These are phyloP conservation scores for Hylaeus volcanicus DNA, from an alignment of 1,140 invertebrate genomes.

Conservation along the genomic window DNA sequence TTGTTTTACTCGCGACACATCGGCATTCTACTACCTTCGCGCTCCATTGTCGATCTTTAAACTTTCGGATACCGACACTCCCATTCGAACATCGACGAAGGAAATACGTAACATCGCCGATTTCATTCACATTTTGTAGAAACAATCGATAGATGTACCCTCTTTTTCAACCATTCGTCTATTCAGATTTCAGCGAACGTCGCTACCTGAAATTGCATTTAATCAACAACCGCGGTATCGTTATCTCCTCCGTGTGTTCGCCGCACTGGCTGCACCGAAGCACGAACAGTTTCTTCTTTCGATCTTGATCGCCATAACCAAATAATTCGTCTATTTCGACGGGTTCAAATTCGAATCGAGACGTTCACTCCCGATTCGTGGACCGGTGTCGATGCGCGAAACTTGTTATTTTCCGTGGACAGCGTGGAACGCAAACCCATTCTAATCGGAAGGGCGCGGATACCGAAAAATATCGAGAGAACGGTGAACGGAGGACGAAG, in stretches of 20 bases:
- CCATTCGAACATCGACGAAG: background rate
- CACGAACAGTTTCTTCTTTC: background rate
- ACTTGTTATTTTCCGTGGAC: too few species aligned
- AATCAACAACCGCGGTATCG: background rate
- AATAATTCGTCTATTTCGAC: background rate
- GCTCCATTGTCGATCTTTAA: constrained; percentile 14
- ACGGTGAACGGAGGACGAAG: background rate
- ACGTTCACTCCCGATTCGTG: too few species aligned
- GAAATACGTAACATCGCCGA: background rate
- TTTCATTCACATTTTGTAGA: constrained; percentile 5
- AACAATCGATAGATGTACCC: too few species aligned
- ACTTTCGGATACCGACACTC: background rate
- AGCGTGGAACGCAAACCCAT: too few species aligned
- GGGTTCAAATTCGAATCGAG: too few species aligned
- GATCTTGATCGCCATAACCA: background rate
- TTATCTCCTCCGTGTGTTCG: background rate
- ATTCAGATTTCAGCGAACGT: background rate
- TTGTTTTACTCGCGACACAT: constrained; percentile 17
- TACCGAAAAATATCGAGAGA: background rate
- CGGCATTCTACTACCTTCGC: constrained; percentile 19
- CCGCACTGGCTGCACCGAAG: background rate
- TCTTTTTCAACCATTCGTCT: background rate
- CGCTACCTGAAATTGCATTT: background rate
- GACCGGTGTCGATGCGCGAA: too few species aligned
- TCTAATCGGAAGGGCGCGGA: background rate